These are phyloP conservation scores for Nanger granti DNA, from an alignment of 2,113 vertebrate genomes.

Conservation along the genomic window DNA sequence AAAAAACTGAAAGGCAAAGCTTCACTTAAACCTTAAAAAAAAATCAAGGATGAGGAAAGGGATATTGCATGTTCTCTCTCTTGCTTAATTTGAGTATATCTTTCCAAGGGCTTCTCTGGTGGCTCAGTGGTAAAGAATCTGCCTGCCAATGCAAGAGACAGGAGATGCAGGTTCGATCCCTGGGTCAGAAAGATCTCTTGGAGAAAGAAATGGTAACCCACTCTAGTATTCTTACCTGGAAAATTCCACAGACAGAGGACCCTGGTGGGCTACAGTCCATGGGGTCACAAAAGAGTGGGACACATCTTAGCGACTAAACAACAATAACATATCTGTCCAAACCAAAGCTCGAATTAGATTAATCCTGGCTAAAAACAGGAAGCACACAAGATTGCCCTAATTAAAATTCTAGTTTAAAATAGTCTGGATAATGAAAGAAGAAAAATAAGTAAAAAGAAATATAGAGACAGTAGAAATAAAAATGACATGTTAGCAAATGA, in stretches of 20 bases:
- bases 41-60: background rate
- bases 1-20: background rate
- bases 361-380: slow-evolving; percentile 23
- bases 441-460: slow-evolving; percentile 12
- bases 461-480: background rate
- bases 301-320: background rate
- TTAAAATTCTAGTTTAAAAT: slow-evolving; percentile 9
- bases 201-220: background rate
- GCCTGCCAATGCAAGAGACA: background rate
- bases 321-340: background rate
- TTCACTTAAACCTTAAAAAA: slow-evolving; percentile 36
- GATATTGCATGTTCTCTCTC: background rate
- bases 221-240: background rate
- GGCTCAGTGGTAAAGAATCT: background rate
- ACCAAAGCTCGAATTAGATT: slow-evolving; percentile 7
- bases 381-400: background rate
- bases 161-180: background rate
- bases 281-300: background rate
- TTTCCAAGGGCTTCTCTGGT: background rate
- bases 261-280: background rate
- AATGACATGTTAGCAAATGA: background rate
- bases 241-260: background rate
- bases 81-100: background rate
- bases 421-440: background rate
- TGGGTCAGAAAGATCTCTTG: background rate